Evolutionary conservation across 1,140 invertebrate species (phyloP), one percentile per base, ranked within the genome.

Genomic region (Geopemphigus sp.): DNA sequence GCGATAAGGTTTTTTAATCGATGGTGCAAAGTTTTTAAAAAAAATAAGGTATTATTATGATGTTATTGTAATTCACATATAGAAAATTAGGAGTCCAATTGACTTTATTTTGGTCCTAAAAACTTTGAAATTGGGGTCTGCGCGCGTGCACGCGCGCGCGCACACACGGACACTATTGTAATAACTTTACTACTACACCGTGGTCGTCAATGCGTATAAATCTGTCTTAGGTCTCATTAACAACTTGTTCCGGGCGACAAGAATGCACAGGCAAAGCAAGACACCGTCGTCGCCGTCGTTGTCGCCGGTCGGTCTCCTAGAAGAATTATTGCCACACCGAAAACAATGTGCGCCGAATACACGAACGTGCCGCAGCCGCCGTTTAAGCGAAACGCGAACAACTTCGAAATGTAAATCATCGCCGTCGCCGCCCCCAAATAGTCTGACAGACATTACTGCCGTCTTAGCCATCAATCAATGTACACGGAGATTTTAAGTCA

Each of bases 221-320:
- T 72, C 68, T 72, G 68, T 72, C 68, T 72, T 72, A 19, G 24
- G 68, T 72, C 68, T 72, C 68, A 72, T 72, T 72, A 72, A 72
- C 50, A 14, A 24, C 50, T 32, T 70, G 47, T 53, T 29, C 17
- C 19, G 5, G 5, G 47, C 26, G 68, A 17, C 17, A 45, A 47
- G 63, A 39, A 8, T 39, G 32, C 32, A 39, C 32, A 39, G 32
- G n/a, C n/a, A n/a, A n/a, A 39, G 32, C 32, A 39, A 39, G 32
- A 39, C 32, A 8, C 32, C n/a, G n/a, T n/a, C n/a, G n/a, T 39
- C 32, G 32, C 32, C 63, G 39, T 22, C 64, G 64, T 24, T 5
- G 64, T 68, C 64, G 64, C 14, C 22, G 64, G 50, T 54, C 47
- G 26, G 26, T 22, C 68, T 24, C 45, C 17, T 4, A 22, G 24